A percentile compares a stretch with the other conserved stretches of the same genome.
phyloP scores from a whole-genome alignment of 2,797 vertebrate genomes.

The Notolepis coatsorum region DNA sequence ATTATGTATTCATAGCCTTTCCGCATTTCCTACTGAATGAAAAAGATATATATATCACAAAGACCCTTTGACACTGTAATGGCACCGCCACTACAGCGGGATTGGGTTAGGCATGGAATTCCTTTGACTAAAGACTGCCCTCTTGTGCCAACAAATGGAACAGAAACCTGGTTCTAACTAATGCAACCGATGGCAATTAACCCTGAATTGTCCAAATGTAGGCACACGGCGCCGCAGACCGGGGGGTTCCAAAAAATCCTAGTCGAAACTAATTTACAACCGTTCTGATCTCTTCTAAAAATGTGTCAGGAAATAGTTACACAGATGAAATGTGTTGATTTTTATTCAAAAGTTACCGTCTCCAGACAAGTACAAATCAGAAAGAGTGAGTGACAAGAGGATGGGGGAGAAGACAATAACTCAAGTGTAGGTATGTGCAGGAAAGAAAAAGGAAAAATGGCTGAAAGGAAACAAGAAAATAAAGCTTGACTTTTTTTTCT shows the following conservation, averaged over 20 bases:
- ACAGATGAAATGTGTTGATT: conserved; percentile 96
- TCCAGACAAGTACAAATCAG: conserved; percentile 99
- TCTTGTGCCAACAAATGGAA: conserved; percentile 44
- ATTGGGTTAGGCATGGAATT: neutral
- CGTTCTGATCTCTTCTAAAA: neutral
- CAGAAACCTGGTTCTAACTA: neutral
- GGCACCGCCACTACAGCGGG: neutral
- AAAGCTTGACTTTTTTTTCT: conserved; percentile 80
- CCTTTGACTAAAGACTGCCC: conserved; percentile 52
- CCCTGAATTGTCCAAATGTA: too few relatives aligned
- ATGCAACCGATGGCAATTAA: neutral
- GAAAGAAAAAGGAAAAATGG: conserved; percentile 63
- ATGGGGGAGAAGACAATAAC: conserved; percentile 94
- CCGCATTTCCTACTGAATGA: neutral
- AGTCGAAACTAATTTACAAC: too few relatives aligned
- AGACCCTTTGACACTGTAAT: neutral
- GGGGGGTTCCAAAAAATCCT: too few relatives aligned
- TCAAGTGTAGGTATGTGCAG: conserved; percentile 84
- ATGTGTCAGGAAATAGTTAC: conserved; percentile 51
- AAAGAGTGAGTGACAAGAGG: conserved; percentile 99
- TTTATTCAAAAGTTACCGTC: conserved; percentile 99
- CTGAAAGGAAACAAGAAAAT: conserved; percentile 72
- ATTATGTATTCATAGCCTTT: neutral
- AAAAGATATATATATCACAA: conserved; percentile 2
- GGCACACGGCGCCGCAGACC: too few relatives aligned